Percentiles rank a stretch among this genome's conserved stretches.
Evolutionary conservation across 2,113 vertebrate species (phyloP).

Genomic region (Mus spicilegus): DNA sequence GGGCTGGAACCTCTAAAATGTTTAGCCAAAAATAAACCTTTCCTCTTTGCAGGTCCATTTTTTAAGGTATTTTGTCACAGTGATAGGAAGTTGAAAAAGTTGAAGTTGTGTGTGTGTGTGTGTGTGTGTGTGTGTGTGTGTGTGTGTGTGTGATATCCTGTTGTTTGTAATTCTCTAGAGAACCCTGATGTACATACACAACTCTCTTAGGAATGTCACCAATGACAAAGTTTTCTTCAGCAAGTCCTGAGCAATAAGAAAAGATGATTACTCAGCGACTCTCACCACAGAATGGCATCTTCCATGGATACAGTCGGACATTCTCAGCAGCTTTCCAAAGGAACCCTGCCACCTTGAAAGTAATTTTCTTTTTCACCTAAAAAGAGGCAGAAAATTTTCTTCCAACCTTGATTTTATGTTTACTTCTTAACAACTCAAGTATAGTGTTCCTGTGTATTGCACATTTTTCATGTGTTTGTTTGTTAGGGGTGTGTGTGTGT

Average conservation of each 20-base stretch:
- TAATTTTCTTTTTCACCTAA: conserved; percentile 20
- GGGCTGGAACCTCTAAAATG: neutral
- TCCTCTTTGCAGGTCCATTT: neutral
- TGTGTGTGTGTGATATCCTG: neutral
- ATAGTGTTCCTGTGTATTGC: neutral
- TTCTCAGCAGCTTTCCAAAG: neutral
- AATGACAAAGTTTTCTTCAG: conserved; percentile 6
- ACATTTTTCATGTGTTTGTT: neutral
- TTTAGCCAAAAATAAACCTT: neutral
- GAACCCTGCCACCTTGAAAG: neutral
- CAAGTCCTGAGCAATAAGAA: neutral
- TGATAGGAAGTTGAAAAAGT: neutral
- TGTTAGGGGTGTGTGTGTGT: neutral
- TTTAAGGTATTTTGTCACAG: neutral
- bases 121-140: neutral
- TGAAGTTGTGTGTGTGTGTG: neutral
- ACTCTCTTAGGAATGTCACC: neutral
- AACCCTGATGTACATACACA: neutral
- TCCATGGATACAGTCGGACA: neutral
- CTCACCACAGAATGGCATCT: neutral
- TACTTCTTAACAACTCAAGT: neutral
- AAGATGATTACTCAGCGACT: neutral
- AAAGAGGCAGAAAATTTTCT: neutral
- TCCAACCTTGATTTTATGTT: neutral
- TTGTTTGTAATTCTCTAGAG: neutral